Evolutionary conservation across 2,888 invertebrate species (phyloP), one percentile per base, ranked within the genome.

Genomic region (Agonopterix subpropinquella): DNA sequence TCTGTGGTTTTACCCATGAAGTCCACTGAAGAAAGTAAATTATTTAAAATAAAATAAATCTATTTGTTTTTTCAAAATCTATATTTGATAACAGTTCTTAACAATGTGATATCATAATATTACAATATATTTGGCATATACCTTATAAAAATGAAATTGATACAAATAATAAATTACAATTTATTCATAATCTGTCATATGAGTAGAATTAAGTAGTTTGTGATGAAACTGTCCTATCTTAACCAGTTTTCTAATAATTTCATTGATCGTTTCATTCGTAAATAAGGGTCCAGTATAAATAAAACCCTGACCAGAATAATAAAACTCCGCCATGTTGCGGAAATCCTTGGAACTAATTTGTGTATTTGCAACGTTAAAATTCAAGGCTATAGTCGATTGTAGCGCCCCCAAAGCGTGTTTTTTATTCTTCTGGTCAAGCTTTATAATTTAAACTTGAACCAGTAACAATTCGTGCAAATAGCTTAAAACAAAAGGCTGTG

Each of bases 101-200:
- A 87, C 86, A 86, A 82, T 82, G 83, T 81, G 80, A 83, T 80
- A 84, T 39, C n/a, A 39, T 77, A 77, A 78, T 77, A 81, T 80
- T 81, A 85, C 78, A 81, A 87, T 84, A 86, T 88, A 88, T 88
- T 88, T 88, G 88, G 88, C 83, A 84, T 87, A 80, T 72, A 80
- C 79, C 74, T 85, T 80, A 70, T 59, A 73, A 74, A 80, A 74
- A 65, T 69, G 69, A 73, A 72, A 73, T 66, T 66, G 65, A 70
- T 69, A 68, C 66, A 70, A 68, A 69, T 67, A 71, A 74, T 71
- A 73, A 73, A 70, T 70, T 72, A 77, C 61, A 64, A 61, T 28
- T 28, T 28, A 28, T 28, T 28, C 28, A 61, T 57, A 48, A 46
- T 52, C 47, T 42, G 11, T 54, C 59, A 57, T 58, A 54, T 48